Evolutionary conservation across 2,113 vertebrate genomes (phyloP).

Genomic region (Xenopus borealis): DNA sequence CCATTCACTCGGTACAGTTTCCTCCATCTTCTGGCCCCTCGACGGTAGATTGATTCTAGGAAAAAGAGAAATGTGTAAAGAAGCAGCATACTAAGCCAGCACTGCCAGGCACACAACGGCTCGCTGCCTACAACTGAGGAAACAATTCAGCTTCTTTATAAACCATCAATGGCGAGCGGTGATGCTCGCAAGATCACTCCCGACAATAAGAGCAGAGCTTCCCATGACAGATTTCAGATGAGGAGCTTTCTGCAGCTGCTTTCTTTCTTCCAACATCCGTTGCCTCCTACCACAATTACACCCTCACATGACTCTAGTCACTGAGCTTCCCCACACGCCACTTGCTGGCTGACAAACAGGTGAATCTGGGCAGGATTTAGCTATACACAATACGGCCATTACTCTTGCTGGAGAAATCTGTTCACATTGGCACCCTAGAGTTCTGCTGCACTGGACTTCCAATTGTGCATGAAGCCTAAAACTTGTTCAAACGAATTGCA

Average conservation of each 20-base stretch:
- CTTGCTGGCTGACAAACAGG: conserved; percentile 48
- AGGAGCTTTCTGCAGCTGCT: conserved; percentile 47
- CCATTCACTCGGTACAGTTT: conserved; percentile 97
- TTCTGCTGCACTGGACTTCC: too few species aligned
- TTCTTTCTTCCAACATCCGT: conserved; percentile 37
- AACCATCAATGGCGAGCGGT: conserved; percentile 31
- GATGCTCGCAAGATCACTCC: conserved; percentile 35
- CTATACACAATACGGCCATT: too few species aligned
- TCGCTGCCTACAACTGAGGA: conserved; percentile 16
- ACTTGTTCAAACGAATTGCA: too few species aligned
- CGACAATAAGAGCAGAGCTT: conserved; percentile 26
- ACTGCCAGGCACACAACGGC: background rate
- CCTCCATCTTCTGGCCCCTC: conserved; percentile 98
- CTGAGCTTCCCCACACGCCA: background rate
- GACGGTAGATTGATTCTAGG: conserved; percentile 95
- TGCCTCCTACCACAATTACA: conserved; percentile 37
- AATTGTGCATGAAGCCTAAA: too few species aligned
- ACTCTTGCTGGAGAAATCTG: too few species aligned
- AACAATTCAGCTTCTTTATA: conserved; percentile 31
- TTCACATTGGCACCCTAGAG: too few species aligned
- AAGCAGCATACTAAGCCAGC: conserved; percentile 53
- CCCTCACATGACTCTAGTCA: conserved; percentile 59
- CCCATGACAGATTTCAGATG: conserved; percentile 48
- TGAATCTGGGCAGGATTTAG: conserved; percentile 35
- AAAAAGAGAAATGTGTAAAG: conserved; percentile 60